Evolutionary conservation across 2,888 invertebrate genomes (phyloP).

Genomic region (Euzophera pinguis): DNA sequence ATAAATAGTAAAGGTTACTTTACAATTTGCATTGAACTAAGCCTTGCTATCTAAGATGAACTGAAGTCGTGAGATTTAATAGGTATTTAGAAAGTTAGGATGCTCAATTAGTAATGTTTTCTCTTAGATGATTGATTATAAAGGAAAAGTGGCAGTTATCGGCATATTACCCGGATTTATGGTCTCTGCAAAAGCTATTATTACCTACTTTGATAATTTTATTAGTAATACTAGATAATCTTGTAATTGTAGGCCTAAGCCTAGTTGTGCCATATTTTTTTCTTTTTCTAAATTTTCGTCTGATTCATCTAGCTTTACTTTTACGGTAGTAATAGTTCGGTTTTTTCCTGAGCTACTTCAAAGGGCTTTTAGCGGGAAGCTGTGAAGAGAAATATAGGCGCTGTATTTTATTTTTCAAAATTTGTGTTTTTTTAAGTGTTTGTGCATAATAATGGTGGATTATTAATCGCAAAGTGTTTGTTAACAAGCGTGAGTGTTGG

Average conservation of each 20-base stretch:
- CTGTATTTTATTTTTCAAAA: no score
- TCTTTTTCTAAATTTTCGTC: no score
- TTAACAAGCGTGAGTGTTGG: no score
- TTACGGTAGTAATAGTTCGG: no score
- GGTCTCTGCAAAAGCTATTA: slow-evolving; percentile 12
- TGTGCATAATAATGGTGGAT: no score
- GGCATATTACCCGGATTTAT: slow-evolving; percentile 2
- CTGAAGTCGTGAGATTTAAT: slow-evolving; percentile 31
- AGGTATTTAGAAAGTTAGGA: slow-evolving; percentile 38
- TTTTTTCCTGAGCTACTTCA: no score
- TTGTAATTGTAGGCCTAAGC: neutral
- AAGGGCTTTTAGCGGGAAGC: no score
- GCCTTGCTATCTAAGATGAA: slow-evolving; percentile 13
- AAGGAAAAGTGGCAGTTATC: slow-evolving; percentile 4
- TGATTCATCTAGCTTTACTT: no score
- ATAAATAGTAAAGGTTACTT: slow-evolving; percentile 2
- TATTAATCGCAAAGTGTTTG: no score
- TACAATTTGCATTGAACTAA: slow-evolving; percentile 14
- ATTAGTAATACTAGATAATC: neutral
- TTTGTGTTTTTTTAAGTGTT: no score
- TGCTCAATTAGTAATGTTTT: slow-evolving; percentile 31
- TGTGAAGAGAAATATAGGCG: no score
- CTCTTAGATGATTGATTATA: slow-evolving; percentile 27
- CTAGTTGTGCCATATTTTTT: no score
- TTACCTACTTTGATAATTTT: neutral